Evolutionary conservation across 2,797 vertebrate genomes (phyloP).

Genomic region (Sebastes kiyomatsui): DNA sequence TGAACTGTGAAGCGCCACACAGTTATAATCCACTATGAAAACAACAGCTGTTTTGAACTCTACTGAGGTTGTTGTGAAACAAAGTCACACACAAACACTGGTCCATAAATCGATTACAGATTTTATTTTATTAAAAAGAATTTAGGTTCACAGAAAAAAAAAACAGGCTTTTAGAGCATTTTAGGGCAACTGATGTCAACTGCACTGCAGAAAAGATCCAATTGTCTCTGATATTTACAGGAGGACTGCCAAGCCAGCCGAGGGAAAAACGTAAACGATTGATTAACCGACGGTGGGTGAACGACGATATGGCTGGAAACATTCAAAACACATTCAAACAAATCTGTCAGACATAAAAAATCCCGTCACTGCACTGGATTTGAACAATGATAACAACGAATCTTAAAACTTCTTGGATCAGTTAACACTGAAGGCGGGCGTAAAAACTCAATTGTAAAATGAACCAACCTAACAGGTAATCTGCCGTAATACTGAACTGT

Average conservation of each 20-base stretch:
- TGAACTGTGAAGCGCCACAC: too few relatives aligned
- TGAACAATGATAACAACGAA: slow-evolving; percentile 52
- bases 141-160: slow-evolving; percentile 80
- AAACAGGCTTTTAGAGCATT: slow-evolving; percentile 88
- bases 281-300: slow-evolving; percentile 59
- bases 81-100: slow-evolving; percentile 8
- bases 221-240: slow-evolving; percentile 90
- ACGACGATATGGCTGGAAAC: slow-evolving; percentile 62
- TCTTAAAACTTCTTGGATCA: slow-evolving; percentile 29
- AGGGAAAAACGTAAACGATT: slow-evolving; percentile 83
- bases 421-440: slow-evolving; percentile 55
- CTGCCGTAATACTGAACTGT: slow-evolving; percentile 52
- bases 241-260: slow-evolving; percentile 92
- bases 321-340: slow-evolving; percentile 75
- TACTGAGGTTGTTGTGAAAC: not conserved
- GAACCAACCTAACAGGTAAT: slow-evolving; percentile 54
- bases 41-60: not conserved
- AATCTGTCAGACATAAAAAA: slow-evolving; percentile 63
- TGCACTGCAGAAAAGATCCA: slow-evolving; percentile 77
- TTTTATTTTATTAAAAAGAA: slow-evolving; percentile 84
- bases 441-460: slow-evolving; percentile 28
- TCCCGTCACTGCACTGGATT: slow-evolving; percentile 68
- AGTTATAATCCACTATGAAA: not conserved
- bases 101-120: slow-evolving; percentile 78
- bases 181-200: slow-evolving; percentile 90